Evolutionary conservation across 1,140 invertebrate species (phyloP).

Genomic region (Ostrea edulis): DNA sequence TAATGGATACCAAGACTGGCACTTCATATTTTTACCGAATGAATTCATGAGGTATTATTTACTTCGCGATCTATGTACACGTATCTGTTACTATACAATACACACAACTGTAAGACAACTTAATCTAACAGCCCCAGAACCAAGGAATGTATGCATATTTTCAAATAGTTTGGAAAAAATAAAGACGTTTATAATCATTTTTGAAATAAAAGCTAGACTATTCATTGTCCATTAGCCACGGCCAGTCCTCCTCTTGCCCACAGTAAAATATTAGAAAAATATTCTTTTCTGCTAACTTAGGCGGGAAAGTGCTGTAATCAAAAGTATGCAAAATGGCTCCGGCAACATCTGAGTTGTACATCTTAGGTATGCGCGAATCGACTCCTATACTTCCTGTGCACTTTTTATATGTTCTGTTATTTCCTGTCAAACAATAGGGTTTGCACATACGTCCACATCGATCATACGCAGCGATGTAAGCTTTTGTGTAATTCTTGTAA

Average conservation of each 20-base stretch:
- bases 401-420: not conserved
- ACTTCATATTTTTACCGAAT: too few species aligned
- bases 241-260: conserved; percentile 12
- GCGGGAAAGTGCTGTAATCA: conserved; percentile 21
- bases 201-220: not conserved
- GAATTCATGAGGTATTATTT: too few species aligned
- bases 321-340: conserved; percentile 4
- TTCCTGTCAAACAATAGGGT: conserved; percentile 4
- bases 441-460: conserved; percentile 3
- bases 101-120: too few species aligned
- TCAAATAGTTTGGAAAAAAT: too few species aligned
- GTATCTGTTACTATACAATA: too few species aligned
- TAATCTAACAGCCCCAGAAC: too few species aligned
- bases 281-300: not conserved
- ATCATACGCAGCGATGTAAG: conserved; percentile 12
- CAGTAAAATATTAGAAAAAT: conserved; percentile 35
- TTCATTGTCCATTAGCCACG: not conserved
- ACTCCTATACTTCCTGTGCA: conserved; percentile 32
- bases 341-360: conserved; percentile 8
- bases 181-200: too few species aligned
- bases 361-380: not conserved
- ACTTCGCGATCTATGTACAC: too few species aligned
- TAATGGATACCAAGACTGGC: too few species aligned
- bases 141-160: too few species aligned
- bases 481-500: conserved; percentile 1